Conservation (phyloP, 2,888 invertebrate genomes). For the Aspidiotus rigidus region DNA sequence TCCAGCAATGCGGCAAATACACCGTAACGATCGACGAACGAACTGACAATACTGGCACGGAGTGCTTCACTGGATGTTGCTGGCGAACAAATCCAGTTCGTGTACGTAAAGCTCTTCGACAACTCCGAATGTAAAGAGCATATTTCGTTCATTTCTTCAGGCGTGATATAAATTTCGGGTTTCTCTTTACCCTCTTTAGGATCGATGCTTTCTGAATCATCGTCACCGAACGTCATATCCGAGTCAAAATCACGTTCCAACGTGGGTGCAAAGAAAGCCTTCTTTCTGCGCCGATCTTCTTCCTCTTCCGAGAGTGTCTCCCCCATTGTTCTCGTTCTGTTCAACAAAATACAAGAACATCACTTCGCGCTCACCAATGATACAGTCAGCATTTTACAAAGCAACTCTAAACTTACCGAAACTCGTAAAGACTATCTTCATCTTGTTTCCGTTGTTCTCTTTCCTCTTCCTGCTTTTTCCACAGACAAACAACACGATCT, state of each 20-base stretch:
- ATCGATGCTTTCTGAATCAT: constrained; percentile 41
- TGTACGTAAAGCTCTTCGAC: constrained; percentile 47
- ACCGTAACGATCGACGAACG: constrained; percentile 46
- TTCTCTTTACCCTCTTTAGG: constrained; percentile 39
- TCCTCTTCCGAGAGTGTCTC: constrained; percentile 56
- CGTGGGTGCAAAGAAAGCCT: constrained; percentile 56
- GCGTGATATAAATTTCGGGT: constrained; percentile 41
- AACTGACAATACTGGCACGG: constrained; percentile 18
- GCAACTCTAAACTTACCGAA: constrained; percentile 41
- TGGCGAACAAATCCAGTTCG: constrained; percentile 51
- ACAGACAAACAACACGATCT: constrained; percentile 53
- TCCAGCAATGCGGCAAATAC: constrained; percentile 51
- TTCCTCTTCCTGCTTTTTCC: constrained; percentile 66
- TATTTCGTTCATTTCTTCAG: constrained; percentile 52
- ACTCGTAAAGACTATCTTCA: constrained; percentile 67
- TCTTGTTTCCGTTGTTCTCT: constrained; percentile 58
- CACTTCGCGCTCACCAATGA: too few species aligned
- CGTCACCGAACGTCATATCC: constrained; percentile 48
- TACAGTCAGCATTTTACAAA: too few species aligned
- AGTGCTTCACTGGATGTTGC: neutral
- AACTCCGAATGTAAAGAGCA: constrained; percentile 54
- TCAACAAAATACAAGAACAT: too few species aligned
- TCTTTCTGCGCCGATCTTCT: constrained; percentile 54
- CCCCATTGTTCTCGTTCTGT: constrained; percentile 44
- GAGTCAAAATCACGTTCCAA: constrained; percentile 59